Percentiles rank a stretch among this genome's conserved stretches.
Evolutionary conservation across 2,797 vertebrate species (phyloP).

Genomic region (Spondyliosoma cantharus): DNA sequence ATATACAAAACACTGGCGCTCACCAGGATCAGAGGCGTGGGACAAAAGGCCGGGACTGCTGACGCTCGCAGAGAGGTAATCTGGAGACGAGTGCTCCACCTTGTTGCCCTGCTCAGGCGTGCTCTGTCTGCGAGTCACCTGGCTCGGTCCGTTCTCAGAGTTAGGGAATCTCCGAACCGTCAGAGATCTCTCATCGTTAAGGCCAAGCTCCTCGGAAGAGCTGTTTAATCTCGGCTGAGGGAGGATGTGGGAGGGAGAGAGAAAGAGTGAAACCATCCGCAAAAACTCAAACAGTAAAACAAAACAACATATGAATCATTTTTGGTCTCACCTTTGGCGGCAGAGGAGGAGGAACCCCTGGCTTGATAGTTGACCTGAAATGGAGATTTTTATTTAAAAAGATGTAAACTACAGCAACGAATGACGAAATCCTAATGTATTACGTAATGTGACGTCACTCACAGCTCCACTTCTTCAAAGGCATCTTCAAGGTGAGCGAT

Average conservation of each 20-base stretch:
- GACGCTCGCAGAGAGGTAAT: conserved; percentile 88
- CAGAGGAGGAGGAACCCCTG: conserved; percentile 90
- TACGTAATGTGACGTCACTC: conserved; percentile 71
- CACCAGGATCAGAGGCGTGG: conserved; percentile 79
- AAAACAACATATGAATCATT: neutral
- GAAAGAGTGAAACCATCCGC: neutral
- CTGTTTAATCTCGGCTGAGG: conserved; percentile 89
- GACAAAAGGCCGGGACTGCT: conserved; percentile 88
- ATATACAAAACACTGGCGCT: conserved; percentile 24
- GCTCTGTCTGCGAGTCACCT: conserved; percentile 87
- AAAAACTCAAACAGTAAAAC: neutral
- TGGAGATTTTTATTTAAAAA: conserved; percentile 7
- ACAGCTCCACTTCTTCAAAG: conserved; percentile 85
- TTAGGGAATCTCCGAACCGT: conserved; percentile 91
- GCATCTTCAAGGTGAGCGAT: conserved; percentile 82
- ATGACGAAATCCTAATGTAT: neutral
- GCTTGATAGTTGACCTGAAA: conserved; percentile 92
- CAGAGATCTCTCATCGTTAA: conserved; percentile 88
- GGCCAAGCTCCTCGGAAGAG: conserved; percentile 88
- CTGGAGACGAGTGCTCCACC: conserved; percentile 70
- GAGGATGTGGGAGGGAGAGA: conserved; percentile 22
- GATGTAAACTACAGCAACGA: neutral
- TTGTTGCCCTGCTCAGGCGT: conserved; percentile 86
- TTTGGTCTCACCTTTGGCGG: conserved; percentile 91
- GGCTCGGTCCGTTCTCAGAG: conserved; percentile 84